Conservation (phyloP, 2,113 vertebrate species). For the Aegotheles bennettii region DNA sequence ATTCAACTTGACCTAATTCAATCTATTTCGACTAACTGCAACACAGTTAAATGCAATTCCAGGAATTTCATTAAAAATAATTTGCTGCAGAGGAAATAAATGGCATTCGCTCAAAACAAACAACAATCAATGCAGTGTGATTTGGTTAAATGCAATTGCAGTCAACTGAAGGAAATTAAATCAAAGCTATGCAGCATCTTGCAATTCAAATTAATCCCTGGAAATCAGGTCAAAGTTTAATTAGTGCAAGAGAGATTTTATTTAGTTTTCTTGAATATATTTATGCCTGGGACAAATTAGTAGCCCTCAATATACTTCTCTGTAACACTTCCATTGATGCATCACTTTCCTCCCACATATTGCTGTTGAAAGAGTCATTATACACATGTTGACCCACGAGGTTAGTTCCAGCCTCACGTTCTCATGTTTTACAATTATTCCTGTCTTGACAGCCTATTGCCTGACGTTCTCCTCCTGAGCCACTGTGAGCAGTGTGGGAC, state of each 20-base stretch:
- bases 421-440: neutral
- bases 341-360: neutral
- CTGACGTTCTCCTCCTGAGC: neutral
- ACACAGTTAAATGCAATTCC: constrained; percentile 23
- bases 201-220: constrained; percentile 39
- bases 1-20: constrained; percentile 30
- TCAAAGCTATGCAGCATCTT: neutral
- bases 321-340: neutral
- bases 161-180: constrained; percentile 31
- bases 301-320: neutral
- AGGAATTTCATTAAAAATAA: constrained; percentile 57
- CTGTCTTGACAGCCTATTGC: neutral
- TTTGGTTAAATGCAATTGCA: constrained; percentile 33
- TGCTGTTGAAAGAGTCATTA: neutral
- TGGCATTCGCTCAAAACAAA: neutral
- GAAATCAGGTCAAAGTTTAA: constrained; percentile 27
- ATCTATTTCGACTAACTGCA: constrained; percentile 33
- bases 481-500: rapidly evolving
- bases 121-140: constrained; percentile 30
- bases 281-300: neutral
- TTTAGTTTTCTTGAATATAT: neutral
- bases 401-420: neutral
- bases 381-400: neutral
- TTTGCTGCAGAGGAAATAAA: constrained; percentile 43
- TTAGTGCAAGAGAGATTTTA: constrained; percentile 10